Evolutionary conservation across 2,113 vertebrate species (phyloP), one percentile per base, ranked within the genome.

Genomic region (Cynoglossus semilaevis): DNA sequence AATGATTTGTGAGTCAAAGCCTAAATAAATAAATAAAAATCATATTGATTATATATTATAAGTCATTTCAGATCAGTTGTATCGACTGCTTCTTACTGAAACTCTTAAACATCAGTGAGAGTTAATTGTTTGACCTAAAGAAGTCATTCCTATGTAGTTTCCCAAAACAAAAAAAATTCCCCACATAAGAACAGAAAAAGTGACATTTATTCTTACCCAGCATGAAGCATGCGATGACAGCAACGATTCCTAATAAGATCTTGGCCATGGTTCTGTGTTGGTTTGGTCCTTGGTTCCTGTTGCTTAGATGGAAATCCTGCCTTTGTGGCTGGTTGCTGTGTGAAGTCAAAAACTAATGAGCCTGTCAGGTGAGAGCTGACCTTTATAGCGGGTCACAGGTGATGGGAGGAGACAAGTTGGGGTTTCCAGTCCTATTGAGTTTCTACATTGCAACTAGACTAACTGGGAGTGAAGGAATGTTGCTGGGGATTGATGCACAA

Each of bases 131-230:
- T 29, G 22, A 29, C 22, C 22, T 38, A 2, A 3, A 13, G 2
- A 14, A 41, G 14, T 41, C 38, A 2, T 41, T 11, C 14, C 12
- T 4, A 41, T 14, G 12, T 13, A 18, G 0, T 14, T 17, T 45
- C 5, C 10, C 22, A 29, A 29, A 6, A 29, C 2, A 29, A 29
- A 6, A 16, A 2, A 59, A 15, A 36, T 35, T 4, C 12, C 8
- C 9, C 37, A 40, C 10, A 4, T 41, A 13, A 41, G 11, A 41
- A 2, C 9, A 13, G 11, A 41, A 13, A 41, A 38, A 3, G 5
- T 49, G 8, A 53, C 17, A n/a, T 11, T 36, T 1, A 35, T 15
- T 61, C 88, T 90, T 75, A 90, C 90, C 77, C 12, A 88, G 29
- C 46, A 83, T 36, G 9, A 88, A 46, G 47, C 67, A 71, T 13